These are phyloP conservation scores for Monoplex corrugatus DNA, from an alignment of 2,888 invertebrate genomes.

Conservation along the genomic window DNA sequence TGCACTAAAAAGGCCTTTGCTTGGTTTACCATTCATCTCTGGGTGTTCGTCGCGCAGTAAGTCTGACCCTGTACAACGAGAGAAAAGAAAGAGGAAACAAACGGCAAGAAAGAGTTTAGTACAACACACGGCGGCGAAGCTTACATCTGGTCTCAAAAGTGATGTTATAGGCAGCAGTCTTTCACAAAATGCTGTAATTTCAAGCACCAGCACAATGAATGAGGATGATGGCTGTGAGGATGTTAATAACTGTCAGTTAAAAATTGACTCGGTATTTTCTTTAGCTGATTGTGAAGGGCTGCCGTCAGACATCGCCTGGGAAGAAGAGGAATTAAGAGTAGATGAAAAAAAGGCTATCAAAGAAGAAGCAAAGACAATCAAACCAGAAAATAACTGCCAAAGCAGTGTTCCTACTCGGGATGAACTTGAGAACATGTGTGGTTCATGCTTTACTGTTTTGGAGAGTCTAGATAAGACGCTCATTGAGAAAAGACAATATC, in stretches of 20 bases:
- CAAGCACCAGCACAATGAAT: background rate
- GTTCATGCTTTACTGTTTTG: conserved; percentile 45
- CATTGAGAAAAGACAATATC: conserved; percentile 17
- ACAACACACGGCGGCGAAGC: background rate
- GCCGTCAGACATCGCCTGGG: background rate
- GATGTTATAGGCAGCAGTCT: background rate
- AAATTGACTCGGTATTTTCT: conserved; percentile 51
- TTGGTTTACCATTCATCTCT: too few relatives aligned
- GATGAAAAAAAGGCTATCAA: too few relatives aligned
- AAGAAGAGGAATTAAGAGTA: too few relatives aligned
- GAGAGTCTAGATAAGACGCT: conserved; percentile 30
- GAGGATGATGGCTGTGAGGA: background rate
- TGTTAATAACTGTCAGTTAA: conserved; percentile 30
- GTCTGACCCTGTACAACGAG: too few relatives aligned
- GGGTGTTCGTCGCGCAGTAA: too few relatives aligned
- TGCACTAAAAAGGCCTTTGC: too few relatives aligned
- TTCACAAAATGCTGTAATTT: background rate
- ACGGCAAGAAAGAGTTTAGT: conserved; percentile 5
- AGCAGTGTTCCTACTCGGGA: conserved; percentile 4
- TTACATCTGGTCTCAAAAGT: background rate
- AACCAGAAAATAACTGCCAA: background rate
- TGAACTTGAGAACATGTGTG: conserved; percentile 39
- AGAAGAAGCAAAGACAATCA: background rate
- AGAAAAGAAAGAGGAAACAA: background rate
- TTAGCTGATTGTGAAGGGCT: conserved; percentile 19